Evolutionary conservation across 1,140 invertebrate genomes (phyloP).

Genomic region (Tetragnatha versicolor): DNA sequence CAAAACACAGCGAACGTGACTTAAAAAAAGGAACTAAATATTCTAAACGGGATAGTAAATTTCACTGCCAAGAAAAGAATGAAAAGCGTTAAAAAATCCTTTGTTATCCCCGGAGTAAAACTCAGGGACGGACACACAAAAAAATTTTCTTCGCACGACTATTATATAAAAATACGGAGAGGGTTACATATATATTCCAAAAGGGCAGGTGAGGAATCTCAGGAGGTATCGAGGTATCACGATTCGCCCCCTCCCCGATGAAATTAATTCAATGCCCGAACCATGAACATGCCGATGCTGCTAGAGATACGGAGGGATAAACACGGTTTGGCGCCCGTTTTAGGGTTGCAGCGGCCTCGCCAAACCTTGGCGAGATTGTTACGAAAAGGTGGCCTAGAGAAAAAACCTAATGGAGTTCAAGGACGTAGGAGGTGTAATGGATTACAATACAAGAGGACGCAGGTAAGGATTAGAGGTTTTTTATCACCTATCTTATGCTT

Average conservation of each 20-base stretch:
- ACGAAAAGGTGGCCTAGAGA: conserved; percentile 29
- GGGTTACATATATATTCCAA: neutral
- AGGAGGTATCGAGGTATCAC: conserved; percentile 8
- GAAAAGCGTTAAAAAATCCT: neutral
- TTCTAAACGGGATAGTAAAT: neutral
- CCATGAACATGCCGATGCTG: neutral
- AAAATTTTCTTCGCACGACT: conserved; percentile 11
- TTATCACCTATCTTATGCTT: neutral
- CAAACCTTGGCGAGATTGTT: too few relatives aligned
- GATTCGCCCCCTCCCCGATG: neutral
- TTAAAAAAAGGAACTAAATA: neutral
- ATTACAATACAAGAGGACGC: conserved; percentile 25
- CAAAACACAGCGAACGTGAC: too few relatives aligned
- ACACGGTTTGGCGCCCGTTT: neutral
- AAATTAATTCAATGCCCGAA: neutral
- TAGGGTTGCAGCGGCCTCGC: too few relatives aligned
- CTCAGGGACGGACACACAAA: neutral
- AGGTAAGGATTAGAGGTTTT: neutral
- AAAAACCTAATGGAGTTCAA: conserved; percentile 31
- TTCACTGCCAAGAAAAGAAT: neutral
- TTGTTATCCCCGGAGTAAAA: neutral
- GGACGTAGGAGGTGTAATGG: conserved; percentile 25
- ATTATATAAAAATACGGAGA: conserved; percentile 1
- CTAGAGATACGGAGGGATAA: neutral
- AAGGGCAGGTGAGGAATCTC: conserved; percentile 17